Evolutionary conservation across 2,888 invertebrate genomes (phyloP), one percentile per base, ranked within the genome.

Genomic region (Drosophila ezoana): DNA sequence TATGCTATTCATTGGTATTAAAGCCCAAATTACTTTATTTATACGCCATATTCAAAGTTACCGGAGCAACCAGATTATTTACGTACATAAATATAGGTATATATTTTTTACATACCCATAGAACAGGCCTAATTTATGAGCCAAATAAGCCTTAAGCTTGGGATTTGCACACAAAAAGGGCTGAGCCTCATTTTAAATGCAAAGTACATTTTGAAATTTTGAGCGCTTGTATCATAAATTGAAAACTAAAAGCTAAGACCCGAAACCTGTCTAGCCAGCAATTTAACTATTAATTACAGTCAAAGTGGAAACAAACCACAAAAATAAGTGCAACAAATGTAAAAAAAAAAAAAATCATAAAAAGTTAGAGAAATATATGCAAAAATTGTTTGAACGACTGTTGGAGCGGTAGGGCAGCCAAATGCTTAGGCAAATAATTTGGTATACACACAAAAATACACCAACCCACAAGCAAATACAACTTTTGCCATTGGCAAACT

Each of bases 1-100:
- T 44, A 48, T 18, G 48, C 51, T 28, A n/a, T 43, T 64, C 33
- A 44, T 48, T 48, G 72, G 75, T 68, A 80, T 80, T 77, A 67
- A 76, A 60, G 54, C 52, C 59, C 72, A 88, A 89, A 84, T 84
- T 70, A 81, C 76, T 89, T 84, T 87, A 87, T 84, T 84, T 87
- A 84, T 84, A 61, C 70, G 72, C 76, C 74, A 65, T 72, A 74
- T 77, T 66, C 52, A 84, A 87, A 87, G 74, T 83, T 77, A 65
- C 81, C 72, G 35, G 60, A 65, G 75, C 77, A 84, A 71, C 73
- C 56, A 48, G 69, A 62, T 20, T 61, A 59, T 56, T 41, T 59
- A 48, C 35, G 35, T 2, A 5, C 4, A 9, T 48, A 9, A 14
- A 14, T 40, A 14, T 44, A 41, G 23, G n/a, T 32, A 14, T 40